Evolutionary conservation across 1,140 invertebrate species (phyloP).

Genomic region (Drosophila arizonae): DNA sequence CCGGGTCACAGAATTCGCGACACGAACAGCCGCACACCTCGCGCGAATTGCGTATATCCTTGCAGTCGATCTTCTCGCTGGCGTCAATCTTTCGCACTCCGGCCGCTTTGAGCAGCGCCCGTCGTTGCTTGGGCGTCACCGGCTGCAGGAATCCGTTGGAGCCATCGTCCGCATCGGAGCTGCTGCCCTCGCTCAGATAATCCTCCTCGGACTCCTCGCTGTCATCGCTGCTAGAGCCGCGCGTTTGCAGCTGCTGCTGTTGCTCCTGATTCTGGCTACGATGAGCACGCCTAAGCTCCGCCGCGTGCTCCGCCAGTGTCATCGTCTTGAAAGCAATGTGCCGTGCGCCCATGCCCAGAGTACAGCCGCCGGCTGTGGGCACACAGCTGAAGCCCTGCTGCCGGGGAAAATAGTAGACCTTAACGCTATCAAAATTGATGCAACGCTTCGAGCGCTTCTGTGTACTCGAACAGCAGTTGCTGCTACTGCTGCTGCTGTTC

Average conservation of each 20-base stretch:
- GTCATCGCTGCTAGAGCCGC: conserved; percentile 86
- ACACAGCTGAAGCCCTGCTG: conserved; percentile 99
- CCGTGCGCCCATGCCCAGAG: conserved; percentile 95
- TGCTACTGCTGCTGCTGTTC: conserved; percentile 8
- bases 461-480: conserved; percentile 64
- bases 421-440: conserved; percentile 95
- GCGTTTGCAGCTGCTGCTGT: conserved; percentile 87
- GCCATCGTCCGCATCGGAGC: conserved; percentile 93
- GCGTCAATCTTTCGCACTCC: conserved; percentile 97
- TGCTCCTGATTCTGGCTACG: conserved; percentile 90
- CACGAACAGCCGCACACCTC: conserved; percentile 98
- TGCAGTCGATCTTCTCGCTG: conserved; percentile 96
- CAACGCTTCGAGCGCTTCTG: conserved; percentile 88
- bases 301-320: conserved; percentile 90
- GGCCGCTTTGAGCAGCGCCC: conserved; percentile 92
- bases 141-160: conserved; percentile 97
- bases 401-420: conserved; percentile 97
- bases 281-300: conserved; percentile 93
- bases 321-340: conserved; percentile 88
- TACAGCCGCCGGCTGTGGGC: conserved; percentile 97
- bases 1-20: conserved; percentile 96
- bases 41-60: conserved; percentile 94
- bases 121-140: conserved; percentile 94
- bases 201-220: conserved; percentile 92
- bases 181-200: conserved; percentile 90